Evolutionary conservation across 1,140 invertebrate genomes (phyloP).

Genomic region (Macrocentrus cingulum): DNA sequence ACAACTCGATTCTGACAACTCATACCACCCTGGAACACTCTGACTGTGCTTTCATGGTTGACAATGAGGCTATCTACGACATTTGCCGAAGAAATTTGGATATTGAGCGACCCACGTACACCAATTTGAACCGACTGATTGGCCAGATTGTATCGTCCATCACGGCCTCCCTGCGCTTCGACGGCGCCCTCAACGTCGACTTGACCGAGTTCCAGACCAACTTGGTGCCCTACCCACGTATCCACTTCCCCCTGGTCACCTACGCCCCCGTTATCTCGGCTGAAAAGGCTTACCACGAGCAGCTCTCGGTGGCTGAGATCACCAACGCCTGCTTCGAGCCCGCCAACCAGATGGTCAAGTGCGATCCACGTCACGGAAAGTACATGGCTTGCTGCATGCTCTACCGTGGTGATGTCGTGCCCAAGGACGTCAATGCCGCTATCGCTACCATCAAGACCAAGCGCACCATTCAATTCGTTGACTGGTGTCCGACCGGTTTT

Average conservation of each 20-base stretch:
- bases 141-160: constrained; percentile 68
- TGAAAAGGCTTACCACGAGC: constrained; percentile 55
- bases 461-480: constrained; percentile 24
- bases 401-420: constrained; percentile 65
- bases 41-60: constrained; percentile 66
- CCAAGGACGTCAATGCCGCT: constrained; percentile 65
- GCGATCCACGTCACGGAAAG: constrained; percentile 50
- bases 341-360: constrained; percentile 67
- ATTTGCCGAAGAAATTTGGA: constrained; percentile 58
- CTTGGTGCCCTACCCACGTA: constrained; percentile 25
- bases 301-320: constrained; percentile 25
- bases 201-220: constrained; percentile 27
- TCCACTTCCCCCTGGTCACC: constrained; percentile 52
- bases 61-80: constrained; percentile 25
- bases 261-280: constrained; percentile 63
- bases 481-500: constrained; percentile 26
- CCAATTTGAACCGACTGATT: constrained; percentile 74
- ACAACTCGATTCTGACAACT: constrained; percentile 68
- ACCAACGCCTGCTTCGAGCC: constrained; percentile 67
- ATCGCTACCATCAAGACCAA: constrained; percentile 26
- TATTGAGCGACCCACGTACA: constrained; percentile 73
- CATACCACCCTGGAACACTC: constrained; percentile 68
- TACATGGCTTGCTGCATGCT: constrained; percentile 67
- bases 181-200: constrained; percentile 30
- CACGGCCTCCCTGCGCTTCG: constrained; percentile 62